phyloP scores from a whole-genome alignment of 2,113 vertebrate species.

The Puma concolor region DNA sequence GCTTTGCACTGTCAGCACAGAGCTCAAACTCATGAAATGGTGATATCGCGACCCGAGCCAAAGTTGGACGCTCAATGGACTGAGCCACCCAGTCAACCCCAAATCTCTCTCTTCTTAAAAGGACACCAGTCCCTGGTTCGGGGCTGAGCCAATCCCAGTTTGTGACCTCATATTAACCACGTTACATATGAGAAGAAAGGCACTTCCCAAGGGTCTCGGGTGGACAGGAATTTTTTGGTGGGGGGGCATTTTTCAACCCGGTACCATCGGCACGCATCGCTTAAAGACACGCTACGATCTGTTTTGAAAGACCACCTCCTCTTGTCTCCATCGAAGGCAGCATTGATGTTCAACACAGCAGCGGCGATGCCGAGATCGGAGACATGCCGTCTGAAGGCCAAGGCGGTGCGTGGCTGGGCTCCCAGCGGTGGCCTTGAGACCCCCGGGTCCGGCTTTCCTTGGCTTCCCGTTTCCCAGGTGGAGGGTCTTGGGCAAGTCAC shows the following conservation, averaged over 20 bases:
- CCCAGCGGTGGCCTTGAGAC: accelerated
- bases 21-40: too few species aligned
- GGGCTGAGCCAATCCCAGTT: accelerated
- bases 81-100: too few species aligned
- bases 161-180: too few species aligned
- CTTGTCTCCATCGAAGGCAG: background rate
- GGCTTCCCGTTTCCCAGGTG: accelerated
- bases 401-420: accelerated
- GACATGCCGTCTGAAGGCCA: accelerated
- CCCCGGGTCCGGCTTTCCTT: accelerated
- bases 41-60: too few species aligned
- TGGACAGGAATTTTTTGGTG: too few species aligned
- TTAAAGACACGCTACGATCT: accelerated
- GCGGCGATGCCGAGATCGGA: accelerated
- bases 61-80: too few species aligned
- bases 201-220: background rate
- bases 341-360: too few species aligned
- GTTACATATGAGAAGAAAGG: too few species aligned
- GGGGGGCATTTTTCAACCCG: accelerated
- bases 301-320: accelerated
- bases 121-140: too few species aligned
- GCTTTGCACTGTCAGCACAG: too few species aligned
- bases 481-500: background rate
- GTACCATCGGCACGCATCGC: accelerated
- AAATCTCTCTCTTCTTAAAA: background rate